Conservation (phyloP, 2,888 invertebrate species). For the Tortrix viridana region DNA sequence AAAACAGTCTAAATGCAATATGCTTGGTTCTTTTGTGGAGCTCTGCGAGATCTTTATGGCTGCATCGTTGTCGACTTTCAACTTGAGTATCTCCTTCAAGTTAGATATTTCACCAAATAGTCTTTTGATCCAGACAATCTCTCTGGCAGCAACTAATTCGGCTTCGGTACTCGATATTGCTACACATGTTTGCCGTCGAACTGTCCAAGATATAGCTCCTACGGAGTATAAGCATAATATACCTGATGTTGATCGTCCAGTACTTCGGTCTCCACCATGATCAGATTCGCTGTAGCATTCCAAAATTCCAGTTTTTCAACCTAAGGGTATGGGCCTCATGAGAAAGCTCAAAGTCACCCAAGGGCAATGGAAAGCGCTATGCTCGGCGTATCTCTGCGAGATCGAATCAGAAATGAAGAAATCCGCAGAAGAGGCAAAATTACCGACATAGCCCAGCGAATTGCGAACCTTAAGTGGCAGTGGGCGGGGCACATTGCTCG, state of each 20-base stretch:
- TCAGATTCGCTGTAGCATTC: no score
- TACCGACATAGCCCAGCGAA: no score
- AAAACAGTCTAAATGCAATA: conserved; percentile 2
- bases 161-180: background rate
- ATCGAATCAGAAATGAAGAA: no score
- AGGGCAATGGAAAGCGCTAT: no score
- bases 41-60: conserved; percentile 5
- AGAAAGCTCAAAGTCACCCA: no score
- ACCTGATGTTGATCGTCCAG: conserved; percentile 1
- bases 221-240: conserved; percentile 1
- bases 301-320: no score
- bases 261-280: background rate
- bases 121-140: conserved; percentile 5
- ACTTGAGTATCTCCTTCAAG: conserved; percentile 5
- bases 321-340: no score
- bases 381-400: no score
- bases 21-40: conserved; percentile 8
- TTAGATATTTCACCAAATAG: conserved; percentile 1
- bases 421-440: no score
- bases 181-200: background rate
- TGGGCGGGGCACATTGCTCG: no score
- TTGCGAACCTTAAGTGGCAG: no score
- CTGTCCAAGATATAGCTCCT: background rate
- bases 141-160: conserved; percentile 5
- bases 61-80: conserved; percentile 6